Evolutionary conservation across 30 jellyfish, hydroid and myxozoan species (phyloP).

Genomic region (Phacellophora camtschatica): DNA sequence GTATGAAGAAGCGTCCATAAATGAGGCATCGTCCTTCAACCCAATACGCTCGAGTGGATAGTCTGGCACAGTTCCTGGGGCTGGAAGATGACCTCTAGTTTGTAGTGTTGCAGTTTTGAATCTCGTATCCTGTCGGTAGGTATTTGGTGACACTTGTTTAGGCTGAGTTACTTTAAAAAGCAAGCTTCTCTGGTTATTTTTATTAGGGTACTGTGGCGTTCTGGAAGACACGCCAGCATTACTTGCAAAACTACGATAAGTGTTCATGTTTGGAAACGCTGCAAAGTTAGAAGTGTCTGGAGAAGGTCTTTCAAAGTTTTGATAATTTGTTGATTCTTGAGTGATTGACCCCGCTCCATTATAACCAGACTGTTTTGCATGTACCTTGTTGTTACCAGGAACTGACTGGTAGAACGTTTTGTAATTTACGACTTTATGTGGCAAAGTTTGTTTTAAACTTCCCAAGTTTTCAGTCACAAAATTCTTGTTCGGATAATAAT

Average conservation of each 20-base stretch:
- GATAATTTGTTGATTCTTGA: no score
- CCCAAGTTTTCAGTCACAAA: no score
- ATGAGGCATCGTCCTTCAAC: slow-evolving; percentile 74
- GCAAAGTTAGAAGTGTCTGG: no score
- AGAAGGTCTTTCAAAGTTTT: no score
- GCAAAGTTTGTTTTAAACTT: no score
- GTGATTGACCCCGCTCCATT: no score
- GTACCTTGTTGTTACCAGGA: no score
- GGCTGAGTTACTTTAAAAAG: neutral
- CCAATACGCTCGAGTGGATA: slow-evolving; percentile 45
- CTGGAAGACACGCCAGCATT: no score
- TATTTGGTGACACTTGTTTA: neutral
- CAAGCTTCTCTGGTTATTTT: neutral
- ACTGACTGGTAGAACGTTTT: neutral
- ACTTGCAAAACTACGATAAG: no score
- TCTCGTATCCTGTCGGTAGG: neutral
- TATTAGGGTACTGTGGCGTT: neutral
- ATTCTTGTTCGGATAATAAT: neutral
- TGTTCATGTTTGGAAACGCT: neutral
- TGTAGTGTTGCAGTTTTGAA: neutral
- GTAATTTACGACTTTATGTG: no score
- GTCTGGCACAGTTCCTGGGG: slow-evolving; percentile 1
- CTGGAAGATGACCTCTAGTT: neutral
- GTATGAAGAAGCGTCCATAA: slow-evolving; percentile 65
- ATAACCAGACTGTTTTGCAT: no score